Evolutionary conservation across 2,888 invertebrate species (phyloP), one percentile per base, ranked within the genome.

Genomic region (Orthonevra nobilis): DNA sequence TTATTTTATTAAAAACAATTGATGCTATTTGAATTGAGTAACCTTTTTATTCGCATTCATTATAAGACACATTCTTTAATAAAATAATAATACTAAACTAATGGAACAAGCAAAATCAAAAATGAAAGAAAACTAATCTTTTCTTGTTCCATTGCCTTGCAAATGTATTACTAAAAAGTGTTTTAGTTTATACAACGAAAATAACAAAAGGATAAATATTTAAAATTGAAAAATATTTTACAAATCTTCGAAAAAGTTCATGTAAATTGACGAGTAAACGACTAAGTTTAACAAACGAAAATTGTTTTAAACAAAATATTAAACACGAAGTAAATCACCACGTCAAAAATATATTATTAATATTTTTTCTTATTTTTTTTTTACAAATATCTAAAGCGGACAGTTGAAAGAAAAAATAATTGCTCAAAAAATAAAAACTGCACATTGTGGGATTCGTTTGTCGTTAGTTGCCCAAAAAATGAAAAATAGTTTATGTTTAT

Each of bases 61-160:
- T 6, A 34, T 10, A 26, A 36, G 3, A 19, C 32, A 12, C 23
- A 14, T 38, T 32, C 19, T 20, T 19, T 14, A 10, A 23, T 36
- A 58, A 56, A 15, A 7, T 28, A n/a, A n/a, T n/a, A n/a, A n/a
- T n/a, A n/a, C n/a, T n/a, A n/a, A n/a, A 28, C 23, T 40, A 70
- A 66, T 72, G 72, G 79, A 79, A 79, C 79, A 73, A 66, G 30
- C 66, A 73, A 68, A 79, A 61, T 20, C 66, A 72, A 79, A 77
- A 60, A 38, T 38, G 52, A 44, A 46, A 46, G 9, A 4, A 38
- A 26, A 28, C 17, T 28, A 46, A 26, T 12, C 61, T 28, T 9
- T n/a, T 20, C 26, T 61, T 73, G 79, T 72, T 79, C 79, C 79
- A 72, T 61, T 44, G 42, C 54, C 66, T 19, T 30, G 52, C 64